phyloP scores from a whole-genome alignment of 2,113 vertebrate genomes.

The Nannospalax galili region DNA sequence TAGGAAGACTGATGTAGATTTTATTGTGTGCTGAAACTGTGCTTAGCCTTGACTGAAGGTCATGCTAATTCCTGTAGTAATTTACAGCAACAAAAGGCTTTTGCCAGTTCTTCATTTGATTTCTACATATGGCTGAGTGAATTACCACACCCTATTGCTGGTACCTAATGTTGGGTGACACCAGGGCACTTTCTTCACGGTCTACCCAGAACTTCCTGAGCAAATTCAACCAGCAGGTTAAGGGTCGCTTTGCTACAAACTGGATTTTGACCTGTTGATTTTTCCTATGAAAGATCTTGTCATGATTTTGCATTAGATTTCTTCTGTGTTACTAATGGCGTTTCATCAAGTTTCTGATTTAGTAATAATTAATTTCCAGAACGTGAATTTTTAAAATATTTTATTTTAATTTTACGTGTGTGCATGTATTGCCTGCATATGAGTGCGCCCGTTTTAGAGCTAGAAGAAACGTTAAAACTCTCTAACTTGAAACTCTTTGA shows the following conservation, averaged over 20 bases:
- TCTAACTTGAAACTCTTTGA: constrained; percentile 42
- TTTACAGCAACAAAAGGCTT: constrained; percentile 53
- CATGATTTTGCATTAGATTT: constrained; percentile 45
- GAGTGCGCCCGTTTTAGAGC: too few relatives aligned
- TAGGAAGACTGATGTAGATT: constrained; percentile 2
- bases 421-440: too few relatives aligned
- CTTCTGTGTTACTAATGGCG: neutral
- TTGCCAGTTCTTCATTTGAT: constrained; percentile 59
- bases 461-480: constrained; percentile 48
- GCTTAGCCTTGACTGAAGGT: constrained; percentile 50
- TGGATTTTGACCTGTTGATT: constrained; percentile 40
- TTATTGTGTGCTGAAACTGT: constrained; percentile 49
- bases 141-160: constrained; percentile 58
- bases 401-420: too few relatives aligned
- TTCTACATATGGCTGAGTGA: constrained; percentile 47
- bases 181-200: constrained; percentile 61
- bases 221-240: constrained; percentile 59
- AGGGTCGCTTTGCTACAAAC: constrained; percentile 57
- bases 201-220: constrained; percentile 51
- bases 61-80: constrained; percentile 74
- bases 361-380: constrained; percentile 41
- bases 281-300: neutral
- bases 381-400: too few relatives aligned
- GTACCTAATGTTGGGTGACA: constrained; percentile 67
- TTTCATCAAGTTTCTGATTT: constrained; percentile 4